These are phyloP conservation scores for Margarornis squamiger DNA, from an alignment of 2,797 vertebrate genomes.

Conservation along the genomic window DNA sequence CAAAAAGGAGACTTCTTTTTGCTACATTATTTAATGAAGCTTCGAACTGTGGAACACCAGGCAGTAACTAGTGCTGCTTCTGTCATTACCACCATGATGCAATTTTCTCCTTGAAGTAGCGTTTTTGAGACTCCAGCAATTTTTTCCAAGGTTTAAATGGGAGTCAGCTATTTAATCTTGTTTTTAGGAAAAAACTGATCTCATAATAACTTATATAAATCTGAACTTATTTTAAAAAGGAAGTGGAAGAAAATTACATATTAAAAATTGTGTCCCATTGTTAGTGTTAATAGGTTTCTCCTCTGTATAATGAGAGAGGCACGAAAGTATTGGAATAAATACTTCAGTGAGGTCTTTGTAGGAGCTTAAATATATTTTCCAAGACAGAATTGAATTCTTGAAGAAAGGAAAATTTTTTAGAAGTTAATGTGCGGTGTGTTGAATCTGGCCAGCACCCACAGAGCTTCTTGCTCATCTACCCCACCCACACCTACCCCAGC, in stretches of 20 bases:
- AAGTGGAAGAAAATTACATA: not conserved
- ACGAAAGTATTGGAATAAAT: not conserved
- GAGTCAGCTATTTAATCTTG: not conserved
- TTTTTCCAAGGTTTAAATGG: not conserved
- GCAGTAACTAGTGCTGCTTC: not conserved
- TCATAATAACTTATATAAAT: not conserved
- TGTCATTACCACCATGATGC: not conserved
- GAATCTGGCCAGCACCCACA: rapidly evolving
- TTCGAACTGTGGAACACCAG: not conserved
- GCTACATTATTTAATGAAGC: not conserved
- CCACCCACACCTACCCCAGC: not conserved
- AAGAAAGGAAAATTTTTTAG: not conserved
- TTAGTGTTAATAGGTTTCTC: not conserved
- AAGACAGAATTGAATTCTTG: not conserved
- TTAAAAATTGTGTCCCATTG: not conserved
- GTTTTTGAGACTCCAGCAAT: not conserved
- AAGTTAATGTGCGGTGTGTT: not conserved
- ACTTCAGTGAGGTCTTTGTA: not conserved
- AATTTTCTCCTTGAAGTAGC: not conserved
- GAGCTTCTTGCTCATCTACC: not conserved
- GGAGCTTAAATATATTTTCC: not conserved
- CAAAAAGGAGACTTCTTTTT: not conserved
- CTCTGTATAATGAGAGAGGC: not conserved
- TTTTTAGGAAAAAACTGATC: not conserved
- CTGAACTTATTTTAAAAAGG: not conserved